Evolutionary conservation across 2,888 invertebrate species (phyloP), one percentile per base, ranked within the genome.

Genomic region (Allacma fusca): DNA sequence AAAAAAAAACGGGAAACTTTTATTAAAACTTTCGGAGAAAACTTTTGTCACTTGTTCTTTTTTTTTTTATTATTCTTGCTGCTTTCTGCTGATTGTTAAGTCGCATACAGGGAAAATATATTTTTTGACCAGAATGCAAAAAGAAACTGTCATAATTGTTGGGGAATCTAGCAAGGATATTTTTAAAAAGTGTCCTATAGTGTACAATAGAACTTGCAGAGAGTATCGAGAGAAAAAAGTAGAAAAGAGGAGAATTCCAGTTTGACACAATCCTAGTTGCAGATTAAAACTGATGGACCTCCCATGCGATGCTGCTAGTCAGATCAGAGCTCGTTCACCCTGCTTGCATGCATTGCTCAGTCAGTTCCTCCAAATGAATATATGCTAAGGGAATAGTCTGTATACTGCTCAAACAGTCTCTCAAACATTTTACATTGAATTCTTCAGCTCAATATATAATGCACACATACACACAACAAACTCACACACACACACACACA

Each of bases 221-320:
- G n/a, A 50, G 19, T 50, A 19, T 50, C n/a, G 50, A 50, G n/a
- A 50, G 62, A 26, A 75, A 72, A 59, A 29, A 64, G 74, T 40
- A 68, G 44, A 64, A 76, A 75, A 72, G 73, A 72, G 64, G 59
- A 75, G 78, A 72, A 82, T 81, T 81, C 82, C 79, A 82, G 73
- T 73, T 73, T 73, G 73, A 73, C 73, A 73, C 73, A 73, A 73
- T 73, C 73, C 73, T 73, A 73, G 80, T 78, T 80, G 80, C 80
- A 81, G 82, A 82, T 82, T 82, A 80, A 81, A 82, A 82, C 82
- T 82, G 79, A 78, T 79, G 80, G 80, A 81, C 80, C 82, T 82
- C 82, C 81, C 81, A 81, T 79, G 77, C 59, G 77, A 80, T 78
- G 75, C 78, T 79, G 77, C 75, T 67, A 76, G 79, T 77, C 76